Base-by-base conservation (phyloP, 2,797 vertebrate genomes). In the Tachyglossus aculeatus region DNA sequence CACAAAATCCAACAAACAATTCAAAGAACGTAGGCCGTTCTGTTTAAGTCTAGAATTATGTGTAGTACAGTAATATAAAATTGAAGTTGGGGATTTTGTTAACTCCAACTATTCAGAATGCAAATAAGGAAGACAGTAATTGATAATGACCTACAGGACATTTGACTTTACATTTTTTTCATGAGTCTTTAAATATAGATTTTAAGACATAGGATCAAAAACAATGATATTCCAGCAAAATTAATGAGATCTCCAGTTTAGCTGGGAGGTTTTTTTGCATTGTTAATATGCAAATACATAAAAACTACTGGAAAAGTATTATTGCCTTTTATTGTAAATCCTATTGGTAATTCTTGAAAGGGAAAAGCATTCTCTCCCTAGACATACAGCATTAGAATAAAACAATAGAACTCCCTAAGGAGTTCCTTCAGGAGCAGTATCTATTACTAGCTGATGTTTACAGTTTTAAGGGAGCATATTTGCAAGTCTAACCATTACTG, bases 391-490 rank as follows among this genome's bases (percentile, higher is more conserved):
- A 38, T 39, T 60, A 9, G 48, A 60, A 70, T 60, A 32, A 19
- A 58, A 43, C n/a, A n/a, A n/a, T n/a, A 57, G 38, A 57, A 47
- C 67, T 53, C 61, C 19, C 25, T 66, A 31, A 41, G 58, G 65
- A 67, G 7, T 50, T 69, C 58, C n/a, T 66, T 81, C 29, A 44
- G 19, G 48, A 61, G 2, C 2, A 25, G n/a, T 74, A 71, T 77
- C 74, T 71, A 9, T n/a, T 57, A n/a, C 39, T 65, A 77, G 57
- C 53, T 86, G 78, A 78, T 69, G 83, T 82, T 85, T 84, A 76
- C 60, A 73, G 73, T 61, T 64, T 41, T 44, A 2, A 22, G 64
- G 53, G 77, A 38, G 71, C 36, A 67, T 40, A 55, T 69, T 45
- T 75, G 77, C 61, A 82, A 77, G 83, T 44, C 22, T 77, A 21